Conservation (phyloP, 2,797 vertebrate genomes). For the Propithecus deckenii region DNA sequence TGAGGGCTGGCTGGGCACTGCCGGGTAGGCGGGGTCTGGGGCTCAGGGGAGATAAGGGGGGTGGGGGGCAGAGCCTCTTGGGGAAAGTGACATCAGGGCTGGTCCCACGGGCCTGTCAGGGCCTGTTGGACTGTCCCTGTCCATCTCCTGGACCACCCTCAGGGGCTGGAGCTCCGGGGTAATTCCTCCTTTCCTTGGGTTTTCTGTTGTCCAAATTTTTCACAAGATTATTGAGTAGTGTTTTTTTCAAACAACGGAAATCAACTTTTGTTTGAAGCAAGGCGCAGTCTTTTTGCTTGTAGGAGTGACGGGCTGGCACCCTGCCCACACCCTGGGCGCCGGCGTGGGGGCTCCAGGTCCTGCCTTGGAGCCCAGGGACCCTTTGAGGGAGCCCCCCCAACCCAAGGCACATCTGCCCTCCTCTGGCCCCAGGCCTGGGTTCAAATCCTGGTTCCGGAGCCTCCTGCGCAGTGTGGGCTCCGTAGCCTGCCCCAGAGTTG, state of each 20-base stretch:
- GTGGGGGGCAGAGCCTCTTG: no score
- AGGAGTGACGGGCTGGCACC: no score
- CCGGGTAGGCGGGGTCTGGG: neutral
- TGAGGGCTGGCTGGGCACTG: neutral
- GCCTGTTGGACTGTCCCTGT: neutral
- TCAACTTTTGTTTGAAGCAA: neutral
- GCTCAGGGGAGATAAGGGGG: neutral
- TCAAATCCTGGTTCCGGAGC: neutral
- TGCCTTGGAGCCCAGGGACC: neutral
- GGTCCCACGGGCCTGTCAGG: neutral
- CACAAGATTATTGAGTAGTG: neutral
- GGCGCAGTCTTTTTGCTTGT: no score
- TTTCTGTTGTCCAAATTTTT: neutral
- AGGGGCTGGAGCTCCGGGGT: no score
- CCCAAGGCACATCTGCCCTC: neutral
- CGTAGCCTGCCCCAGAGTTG: accelerated
- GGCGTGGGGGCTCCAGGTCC: neutral
- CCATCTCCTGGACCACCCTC: no score
- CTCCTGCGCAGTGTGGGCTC: neutral
- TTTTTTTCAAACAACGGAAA: neutral
- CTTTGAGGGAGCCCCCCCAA: neutral
- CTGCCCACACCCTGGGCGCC: no score
- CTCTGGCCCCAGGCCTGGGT: neutral
- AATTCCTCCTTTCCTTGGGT: no score
- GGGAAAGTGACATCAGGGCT: no score